Conservation (phyloP, 1,140 invertebrate genomes). For the Pachypeltis micranthus region DNA sequence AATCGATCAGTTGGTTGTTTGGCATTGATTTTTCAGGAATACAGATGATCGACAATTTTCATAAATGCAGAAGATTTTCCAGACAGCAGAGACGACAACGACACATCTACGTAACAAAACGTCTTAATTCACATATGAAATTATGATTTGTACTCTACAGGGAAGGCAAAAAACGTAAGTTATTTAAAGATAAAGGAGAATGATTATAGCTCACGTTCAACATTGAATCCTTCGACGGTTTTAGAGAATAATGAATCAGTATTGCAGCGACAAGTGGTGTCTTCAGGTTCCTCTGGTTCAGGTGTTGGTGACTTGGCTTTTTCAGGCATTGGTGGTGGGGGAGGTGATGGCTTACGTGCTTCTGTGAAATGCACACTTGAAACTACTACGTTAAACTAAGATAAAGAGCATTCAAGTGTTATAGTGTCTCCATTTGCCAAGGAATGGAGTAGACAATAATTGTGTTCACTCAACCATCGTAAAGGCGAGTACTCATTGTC, state of each 20-base stretch:
- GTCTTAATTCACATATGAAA: too few species aligned
- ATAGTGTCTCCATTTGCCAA: too few species aligned
- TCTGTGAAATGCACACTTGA: conserved; percentile 14
- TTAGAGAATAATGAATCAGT: conserved; percentile 53
- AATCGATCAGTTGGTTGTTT: too few species aligned
- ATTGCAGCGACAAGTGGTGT: conserved; percentile 27
- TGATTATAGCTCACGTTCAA: conserved; percentile 54
- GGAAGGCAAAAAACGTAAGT: conserved; percentile 7
- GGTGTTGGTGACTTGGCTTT: conserved; percentile 15
- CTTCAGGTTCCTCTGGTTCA: conserved; percentile 13
- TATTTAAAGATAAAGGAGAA: conserved; percentile 1
- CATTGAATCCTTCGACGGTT: conserved; percentile 57
- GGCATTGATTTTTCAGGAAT: too few species aligned
- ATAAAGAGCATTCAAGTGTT: conserved; percentile 17
- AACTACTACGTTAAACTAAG: conserved; percentile 22
- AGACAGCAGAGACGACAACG: neutral
- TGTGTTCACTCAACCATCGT: too few species aligned
- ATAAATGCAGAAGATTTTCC: neutral
- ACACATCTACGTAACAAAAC: too few species aligned
- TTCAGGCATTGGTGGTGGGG: conserved; percentile 16
- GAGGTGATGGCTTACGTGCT: conserved; percentile 19
- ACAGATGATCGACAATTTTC: too few species aligned
- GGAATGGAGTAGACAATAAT: too few species aligned
- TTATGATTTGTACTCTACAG: too few species aligned
- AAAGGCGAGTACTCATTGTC: too few species aligned